Percentiles rank a stretch among this genome's conserved stretches.
These are phyloP conservation scores for Pteropus alecto DNA, from an alignment of 2,113 vertebrate genomes.

Conservation along the genomic window DNA sequence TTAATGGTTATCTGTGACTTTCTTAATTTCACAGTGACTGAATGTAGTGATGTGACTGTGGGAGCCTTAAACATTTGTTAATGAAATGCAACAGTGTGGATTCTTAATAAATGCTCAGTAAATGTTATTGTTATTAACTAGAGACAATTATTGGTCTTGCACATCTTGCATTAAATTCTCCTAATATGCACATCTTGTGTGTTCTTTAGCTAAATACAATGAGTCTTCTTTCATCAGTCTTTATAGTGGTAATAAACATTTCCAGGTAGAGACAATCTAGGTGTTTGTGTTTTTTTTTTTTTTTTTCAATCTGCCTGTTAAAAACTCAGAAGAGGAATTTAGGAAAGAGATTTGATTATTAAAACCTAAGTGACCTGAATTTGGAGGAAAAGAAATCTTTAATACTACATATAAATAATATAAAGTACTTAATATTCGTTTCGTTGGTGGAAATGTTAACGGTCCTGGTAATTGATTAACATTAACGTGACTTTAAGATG, in stretches of 20 bases:
- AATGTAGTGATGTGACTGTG: neutral
- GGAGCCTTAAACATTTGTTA: neutral
- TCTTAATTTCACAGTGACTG: neutral
- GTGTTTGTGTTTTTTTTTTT: no score
- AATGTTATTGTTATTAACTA: neutral
- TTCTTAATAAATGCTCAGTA: neutral
- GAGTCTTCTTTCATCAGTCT: neutral
- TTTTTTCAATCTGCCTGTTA: neutral
- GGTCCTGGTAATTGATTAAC: neutral
- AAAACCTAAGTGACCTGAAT: neutral
- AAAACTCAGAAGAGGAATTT: conserved; percentile 8
- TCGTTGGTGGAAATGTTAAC: neutral
- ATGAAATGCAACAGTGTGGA: neutral
- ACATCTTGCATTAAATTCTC: conserved; percentile 5
- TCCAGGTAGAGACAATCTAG: neutral
- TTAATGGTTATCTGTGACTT: neutral
- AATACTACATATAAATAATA: neutral
- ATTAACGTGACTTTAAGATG: neutral
- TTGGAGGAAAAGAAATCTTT: neutral
- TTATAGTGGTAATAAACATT: neutral
- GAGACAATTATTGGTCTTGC: neutral
- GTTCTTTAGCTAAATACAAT: neutral
- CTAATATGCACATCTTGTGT: neutral
- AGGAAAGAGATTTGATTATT: conserved; percentile 2
- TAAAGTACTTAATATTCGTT: neutral